These are phyloP conservation scores for Carollia perspicillata DNA, from an alignment of 2,113 vertebrate species.

Conservation along the genomic window DNA sequence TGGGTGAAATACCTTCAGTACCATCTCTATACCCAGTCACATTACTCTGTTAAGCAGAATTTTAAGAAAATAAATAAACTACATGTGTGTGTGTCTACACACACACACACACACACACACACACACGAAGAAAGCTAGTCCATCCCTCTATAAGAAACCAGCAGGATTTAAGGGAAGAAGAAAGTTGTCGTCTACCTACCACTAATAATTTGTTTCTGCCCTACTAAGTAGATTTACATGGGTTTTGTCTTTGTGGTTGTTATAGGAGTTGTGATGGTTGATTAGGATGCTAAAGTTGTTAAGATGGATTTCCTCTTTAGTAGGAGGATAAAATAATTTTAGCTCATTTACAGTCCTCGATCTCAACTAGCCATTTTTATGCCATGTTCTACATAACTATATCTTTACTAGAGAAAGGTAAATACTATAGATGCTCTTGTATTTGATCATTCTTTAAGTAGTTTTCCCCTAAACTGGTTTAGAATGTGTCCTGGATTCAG, in stretches of 20 bases:
- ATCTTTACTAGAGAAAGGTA: constrained; percentile 10
- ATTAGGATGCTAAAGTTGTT: not conserved
- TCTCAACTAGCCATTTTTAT: constrained; percentile 13
- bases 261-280: not conserved
- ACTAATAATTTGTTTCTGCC: not conserved
- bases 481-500: not conserved
- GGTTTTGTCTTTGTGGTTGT: not conserved
- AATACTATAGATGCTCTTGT: not conserved
- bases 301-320: constrained; percentile 15
- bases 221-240: not conserved
- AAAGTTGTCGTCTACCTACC: not conserved
- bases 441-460: not conserved
- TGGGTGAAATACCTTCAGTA: not conserved
- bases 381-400: not conserved
- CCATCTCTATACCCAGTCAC: not conserved
- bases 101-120: too few relatives aligned
- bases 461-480: not conserved
- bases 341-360: not conserved
- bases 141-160: not conserved
- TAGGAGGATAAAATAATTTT: constrained; percentile 37
- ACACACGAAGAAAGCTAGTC: not conserved
- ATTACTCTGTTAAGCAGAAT: not conserved
- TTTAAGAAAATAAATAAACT: not conserved
- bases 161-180: not conserved
- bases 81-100: too few relatives aligned